Percentiles rank a stretch among this genome's conserved stretches.
Conservation (phyloP, 2,888 invertebrate genomes). For the Drosophila phalerata region DNA sequence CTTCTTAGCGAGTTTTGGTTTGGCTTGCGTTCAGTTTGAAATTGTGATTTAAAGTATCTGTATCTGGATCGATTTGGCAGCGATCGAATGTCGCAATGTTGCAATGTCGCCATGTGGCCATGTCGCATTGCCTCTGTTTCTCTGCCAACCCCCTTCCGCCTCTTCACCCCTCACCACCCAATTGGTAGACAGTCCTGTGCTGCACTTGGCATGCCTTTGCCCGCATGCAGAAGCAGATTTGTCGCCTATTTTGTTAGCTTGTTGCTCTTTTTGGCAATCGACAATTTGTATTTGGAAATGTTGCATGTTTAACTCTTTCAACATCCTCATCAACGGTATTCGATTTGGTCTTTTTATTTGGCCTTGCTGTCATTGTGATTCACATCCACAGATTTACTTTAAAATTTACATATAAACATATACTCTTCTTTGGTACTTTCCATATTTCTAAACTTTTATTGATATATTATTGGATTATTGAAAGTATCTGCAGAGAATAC, state of each 20-base stretch:
- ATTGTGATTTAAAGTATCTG: constrained; percentile 82
- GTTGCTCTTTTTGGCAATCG: constrained; percentile 61
- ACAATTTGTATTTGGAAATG: constrained; percentile 77
- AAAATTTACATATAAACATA: constrained; percentile 35
- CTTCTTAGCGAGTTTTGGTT: constrained; percentile 45
- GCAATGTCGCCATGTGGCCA: constrained; percentile 55
- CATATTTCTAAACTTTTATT: not conserved
- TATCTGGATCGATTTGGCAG: constrained; percentile 81
- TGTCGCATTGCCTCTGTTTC: constrained; percentile 33
- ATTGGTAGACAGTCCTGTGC: constrained; percentile 13
- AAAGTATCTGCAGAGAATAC: not conserved
- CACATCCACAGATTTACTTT: constrained; percentile 30
- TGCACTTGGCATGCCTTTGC: constrained; percentile 58
- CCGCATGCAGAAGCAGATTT: constrained; percentile 65
- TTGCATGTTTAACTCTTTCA: constrained; percentile 68
- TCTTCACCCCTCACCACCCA: not conserved
- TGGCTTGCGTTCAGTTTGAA: constrained; percentile 73
- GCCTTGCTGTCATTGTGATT: constrained; percentile 35
- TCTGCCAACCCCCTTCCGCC: not conserved
- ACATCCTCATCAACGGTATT: constrained; percentile 62
- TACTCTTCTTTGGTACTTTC: not conserved
- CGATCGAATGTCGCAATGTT: constrained; percentile 71
- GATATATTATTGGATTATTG: not conserved
- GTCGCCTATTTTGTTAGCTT: constrained; percentile 73
- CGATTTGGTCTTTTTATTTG: constrained; percentile 39